A percentile compares a stretch with the other conserved stretches of the same genome.
Evolutionary conservation across 2,113 vertebrate species (phyloP).

Genomic region (Antigone vipio): DNA sequence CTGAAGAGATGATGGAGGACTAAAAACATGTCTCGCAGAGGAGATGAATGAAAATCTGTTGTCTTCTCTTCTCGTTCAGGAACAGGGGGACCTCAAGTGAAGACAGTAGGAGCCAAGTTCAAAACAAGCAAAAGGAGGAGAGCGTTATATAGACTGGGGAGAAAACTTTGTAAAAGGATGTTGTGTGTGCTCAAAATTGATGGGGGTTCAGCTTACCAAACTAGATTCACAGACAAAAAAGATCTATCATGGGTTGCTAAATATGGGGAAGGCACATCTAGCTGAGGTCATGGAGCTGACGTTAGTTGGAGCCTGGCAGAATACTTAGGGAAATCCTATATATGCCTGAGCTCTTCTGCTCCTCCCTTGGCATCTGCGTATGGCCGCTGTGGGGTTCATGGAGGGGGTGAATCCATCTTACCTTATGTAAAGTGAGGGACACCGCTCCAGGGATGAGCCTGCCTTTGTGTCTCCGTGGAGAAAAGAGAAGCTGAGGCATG

Average conservation of each 20-base stretch:
- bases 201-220: neutral
- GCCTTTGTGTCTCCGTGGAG: neutral
- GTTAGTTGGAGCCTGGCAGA: neutral
- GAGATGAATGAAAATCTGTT: neutral
- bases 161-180: neutral
- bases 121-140: neutral
- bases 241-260: neutral
- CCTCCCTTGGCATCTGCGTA: neutral
- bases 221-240: neutral
- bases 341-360: neutral
- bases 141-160: neutral
- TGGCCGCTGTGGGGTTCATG: neutral
- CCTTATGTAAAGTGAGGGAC: neutral
- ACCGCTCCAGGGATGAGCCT: neutral
- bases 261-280: neutral
- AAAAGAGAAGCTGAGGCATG: neutral
- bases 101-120: neutral
- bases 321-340: neutral
- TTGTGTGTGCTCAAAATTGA: neutral
- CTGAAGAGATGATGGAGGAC: neutral
- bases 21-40: neutral
- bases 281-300: neutral
- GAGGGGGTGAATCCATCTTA: neutral
- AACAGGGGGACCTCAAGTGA: neutral
- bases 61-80: neutral